A percentile compares a stretch with the other conserved stretches of the same genome.
Evolutionary conservation across 2,797 vertebrate species (phyloP).

Genomic region (Acrossocheilus fasciatus): DNA sequence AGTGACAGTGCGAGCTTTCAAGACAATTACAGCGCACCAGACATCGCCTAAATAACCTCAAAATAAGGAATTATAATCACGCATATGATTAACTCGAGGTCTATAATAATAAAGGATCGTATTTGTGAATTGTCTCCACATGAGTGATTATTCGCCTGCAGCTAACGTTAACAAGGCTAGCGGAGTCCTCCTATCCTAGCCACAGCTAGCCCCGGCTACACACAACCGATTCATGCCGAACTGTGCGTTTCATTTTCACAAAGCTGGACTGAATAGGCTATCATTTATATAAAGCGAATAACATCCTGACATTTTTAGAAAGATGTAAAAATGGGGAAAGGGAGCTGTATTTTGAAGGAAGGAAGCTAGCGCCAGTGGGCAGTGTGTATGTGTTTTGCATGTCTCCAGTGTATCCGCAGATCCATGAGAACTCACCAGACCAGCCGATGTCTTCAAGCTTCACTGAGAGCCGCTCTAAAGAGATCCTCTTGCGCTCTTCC

Average conservation of each 20-base stretch:
- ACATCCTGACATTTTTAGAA: background rate
- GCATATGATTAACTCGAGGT: background rate
- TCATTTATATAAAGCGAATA: background rate
- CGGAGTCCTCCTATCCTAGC: constrained; percentile 27
- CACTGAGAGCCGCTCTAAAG: constrained; percentile 44
- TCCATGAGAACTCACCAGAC: constrained; percentile 66
- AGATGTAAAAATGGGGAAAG: background rate
- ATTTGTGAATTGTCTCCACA: background rate
- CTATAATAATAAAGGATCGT: background rate
- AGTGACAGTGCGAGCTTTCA: background rate
- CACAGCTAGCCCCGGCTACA: constrained; percentile 39
- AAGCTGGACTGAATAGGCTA: background rate
- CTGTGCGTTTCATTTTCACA: constrained; percentile 10
- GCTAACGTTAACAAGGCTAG: constrained; percentile 44
- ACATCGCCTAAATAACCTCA: background rate
- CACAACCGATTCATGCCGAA: background rate
- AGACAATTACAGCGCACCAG: background rate
- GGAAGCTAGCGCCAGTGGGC: constrained; percentile 14
- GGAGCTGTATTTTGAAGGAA: background rate
- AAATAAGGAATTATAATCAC: background rate
- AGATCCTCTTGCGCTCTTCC: constrained; percentile 51
- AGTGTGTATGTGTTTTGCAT: constrained; percentile 34
- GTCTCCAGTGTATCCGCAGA: constrained; percentile 50
- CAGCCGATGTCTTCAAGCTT: constrained; percentile 53
- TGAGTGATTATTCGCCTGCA: constrained; percentile 32